Conservation (phyloP, 2,888 invertebrate genomes). For the Andrena praecox region DNA sequence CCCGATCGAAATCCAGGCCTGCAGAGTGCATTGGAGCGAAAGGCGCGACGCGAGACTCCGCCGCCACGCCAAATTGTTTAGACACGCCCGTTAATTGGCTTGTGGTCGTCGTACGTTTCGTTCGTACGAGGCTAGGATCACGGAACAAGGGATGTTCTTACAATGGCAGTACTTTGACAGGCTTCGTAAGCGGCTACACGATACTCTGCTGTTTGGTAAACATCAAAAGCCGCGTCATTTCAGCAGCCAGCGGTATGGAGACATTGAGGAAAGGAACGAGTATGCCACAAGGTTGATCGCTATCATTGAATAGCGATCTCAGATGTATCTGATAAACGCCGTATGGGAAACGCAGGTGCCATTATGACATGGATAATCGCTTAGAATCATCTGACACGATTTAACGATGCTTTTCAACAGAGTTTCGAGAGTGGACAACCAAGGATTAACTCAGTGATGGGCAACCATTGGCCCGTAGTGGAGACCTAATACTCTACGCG, state of each 20-base stretch:
- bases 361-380: not conserved
- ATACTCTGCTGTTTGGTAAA: constrained; percentile 21
- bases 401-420: not conserved
- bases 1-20: too few species aligned
- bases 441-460: too few species aligned
- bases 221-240: constrained; percentile 35
- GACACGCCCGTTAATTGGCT: constrained; percentile 52
- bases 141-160: constrained; percentile 22
- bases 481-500: too few species aligned
- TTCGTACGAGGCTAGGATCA: constrained; percentile 7
- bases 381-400: not conserved
- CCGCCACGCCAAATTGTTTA: constrained; percentile 36
- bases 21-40: too few species aligned
- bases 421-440: too few species aligned
- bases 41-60: not conserved
- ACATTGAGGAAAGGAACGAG: not conserved
- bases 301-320: not conserved
- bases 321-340: not conserved
- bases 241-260: constrained; percentile 12
- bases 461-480: too few species aligned
- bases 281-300: not conserved
- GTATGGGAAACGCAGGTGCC: not conserved
- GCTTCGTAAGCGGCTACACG: constrained; percentile 52
- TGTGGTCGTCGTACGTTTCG: constrained; percentile 14
- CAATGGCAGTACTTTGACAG: constrained; percentile 32